phyloP scores from a whole-genome alignment of 2,797 vertebrate genomes.

The Aeoliscus strigatus region DNA sequence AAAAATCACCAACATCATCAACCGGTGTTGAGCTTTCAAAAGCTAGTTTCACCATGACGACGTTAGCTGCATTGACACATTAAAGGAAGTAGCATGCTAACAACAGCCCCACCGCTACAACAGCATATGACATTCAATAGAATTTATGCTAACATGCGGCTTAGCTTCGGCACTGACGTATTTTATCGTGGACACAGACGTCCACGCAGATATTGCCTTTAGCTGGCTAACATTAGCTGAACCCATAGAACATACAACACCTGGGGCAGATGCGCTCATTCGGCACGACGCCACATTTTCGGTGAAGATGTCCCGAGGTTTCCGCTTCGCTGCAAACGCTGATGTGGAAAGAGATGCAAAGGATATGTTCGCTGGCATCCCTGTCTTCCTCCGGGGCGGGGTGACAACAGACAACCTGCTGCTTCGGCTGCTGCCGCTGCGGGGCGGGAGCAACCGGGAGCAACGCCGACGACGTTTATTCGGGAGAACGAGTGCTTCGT shows the following conservation, averaged over 20 bases:
- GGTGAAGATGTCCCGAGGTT: neutral
- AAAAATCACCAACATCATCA: neutral
- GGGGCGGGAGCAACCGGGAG: constrained; percentile 10
- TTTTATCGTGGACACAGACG: constrained; percentile 4
- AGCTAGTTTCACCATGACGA: no score
- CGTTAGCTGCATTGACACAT: no score
- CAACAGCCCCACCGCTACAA: neutral
- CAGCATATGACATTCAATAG: neutral
- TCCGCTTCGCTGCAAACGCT: constrained; percentile 2
- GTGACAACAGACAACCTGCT: constrained; percentile 31
- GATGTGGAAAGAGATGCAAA: neutral
- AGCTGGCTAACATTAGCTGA: neutral
- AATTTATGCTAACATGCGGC: constrained; percentile 3
- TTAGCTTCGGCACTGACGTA: neutral
- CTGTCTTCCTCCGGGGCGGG: constrained; percentile 12
- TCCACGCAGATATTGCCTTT: neutral
- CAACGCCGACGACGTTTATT: no score
- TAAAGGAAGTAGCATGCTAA: no score
- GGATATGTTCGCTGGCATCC: constrained; percentile 47
- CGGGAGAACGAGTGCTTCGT: no score
- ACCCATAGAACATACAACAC: constrained; percentile 20
- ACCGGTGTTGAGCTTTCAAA: no score
- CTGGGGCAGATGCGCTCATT: constrained; percentile 41
- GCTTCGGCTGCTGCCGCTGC: constrained; percentile 18
- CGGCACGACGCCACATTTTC: constrained; percentile 44